A percentile compares a stretch with the other conserved stretches of the same genome.
These are phyloP conservation scores for Tychaedon coryphoeus DNA, from an alignment of 2,113 vertebrate species.

Conservation along the genomic window DNA sequence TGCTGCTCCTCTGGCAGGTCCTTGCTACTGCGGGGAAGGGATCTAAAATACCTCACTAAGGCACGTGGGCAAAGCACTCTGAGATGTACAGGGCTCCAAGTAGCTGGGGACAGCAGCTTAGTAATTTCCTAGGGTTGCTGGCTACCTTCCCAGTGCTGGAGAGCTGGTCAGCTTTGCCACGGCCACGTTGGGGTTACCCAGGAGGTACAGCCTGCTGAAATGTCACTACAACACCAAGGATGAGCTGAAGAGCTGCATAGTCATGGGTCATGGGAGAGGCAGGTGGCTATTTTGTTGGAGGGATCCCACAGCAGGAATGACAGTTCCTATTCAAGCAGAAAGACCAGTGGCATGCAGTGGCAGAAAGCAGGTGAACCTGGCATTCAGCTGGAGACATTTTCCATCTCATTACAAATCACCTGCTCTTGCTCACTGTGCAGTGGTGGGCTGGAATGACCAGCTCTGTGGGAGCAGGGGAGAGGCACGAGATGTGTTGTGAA, in stretches of 20 bases:
- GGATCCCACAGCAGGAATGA: neutral
- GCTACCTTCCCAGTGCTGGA: neutral
- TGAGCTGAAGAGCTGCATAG: neutral
- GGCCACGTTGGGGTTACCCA: neutral
- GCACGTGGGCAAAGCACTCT: neutral
- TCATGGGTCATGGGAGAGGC: neutral
- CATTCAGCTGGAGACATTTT: neutral
- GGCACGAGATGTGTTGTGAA: neutral
- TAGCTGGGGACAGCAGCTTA: neutral
- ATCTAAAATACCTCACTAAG: neutral
- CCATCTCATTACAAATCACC: neutral
- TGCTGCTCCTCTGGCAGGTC: neutral
- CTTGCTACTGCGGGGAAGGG: neutral
- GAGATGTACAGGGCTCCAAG: neutral
- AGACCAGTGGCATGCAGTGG: neutral
- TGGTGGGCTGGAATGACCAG: neutral
- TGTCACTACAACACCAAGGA: neutral
- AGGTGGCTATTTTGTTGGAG: neutral
- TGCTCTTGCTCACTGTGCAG: neutral
- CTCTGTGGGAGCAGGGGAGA: neutral
- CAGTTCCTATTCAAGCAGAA: neutral
- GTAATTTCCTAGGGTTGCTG: neutral
- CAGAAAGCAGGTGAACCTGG: neutral
- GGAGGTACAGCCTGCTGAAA: neutral
- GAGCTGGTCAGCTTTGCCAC: neutral